Percentiles rank a stretch among this genome's conserved stretches.
Evolutionary conservation across 2,797 vertebrate species (phyloP).

Genomic region (Eidolon dupreanum): DNA sequence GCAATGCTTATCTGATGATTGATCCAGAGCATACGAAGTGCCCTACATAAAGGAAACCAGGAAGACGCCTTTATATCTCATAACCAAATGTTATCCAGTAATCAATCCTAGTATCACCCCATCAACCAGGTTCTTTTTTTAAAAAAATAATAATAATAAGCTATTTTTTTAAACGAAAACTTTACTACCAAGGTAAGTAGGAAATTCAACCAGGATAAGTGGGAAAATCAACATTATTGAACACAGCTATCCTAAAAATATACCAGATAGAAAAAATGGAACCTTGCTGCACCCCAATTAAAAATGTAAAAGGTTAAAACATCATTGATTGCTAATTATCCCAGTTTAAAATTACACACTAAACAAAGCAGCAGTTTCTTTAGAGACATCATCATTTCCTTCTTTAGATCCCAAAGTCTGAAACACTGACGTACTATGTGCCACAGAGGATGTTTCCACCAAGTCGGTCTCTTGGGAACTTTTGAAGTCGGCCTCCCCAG

Average conservation of each 20-base stretch:
- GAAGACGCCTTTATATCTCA: background rate
- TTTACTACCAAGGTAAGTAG: background rate
- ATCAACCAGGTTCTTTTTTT: background rate
- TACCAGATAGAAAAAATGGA: background rate
- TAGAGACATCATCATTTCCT: background rate
- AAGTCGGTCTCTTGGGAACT: background rate
- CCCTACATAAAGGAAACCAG: background rate
- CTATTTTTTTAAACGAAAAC: background rate
- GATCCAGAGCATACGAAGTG: fast-evolving
- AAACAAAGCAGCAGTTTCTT: background rate
- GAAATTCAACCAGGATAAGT: background rate
- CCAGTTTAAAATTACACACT: background rate
- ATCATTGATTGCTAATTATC: background rate
- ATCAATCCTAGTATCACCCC: background rate
- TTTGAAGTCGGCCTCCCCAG: background rate
- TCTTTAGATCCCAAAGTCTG: background rate
- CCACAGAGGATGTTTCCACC: background rate
- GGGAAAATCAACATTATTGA: conserved; percentile 16
- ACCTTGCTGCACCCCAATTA: background rate
- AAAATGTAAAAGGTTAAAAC: background rate
- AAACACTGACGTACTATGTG: conserved; percentile 70
- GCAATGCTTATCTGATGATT: background rate
- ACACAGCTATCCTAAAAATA: background rate
- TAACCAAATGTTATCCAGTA: background rate
- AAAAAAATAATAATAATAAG: background rate